Evolutionary conservation across 2,888 invertebrate genomes (phyloP).

Genomic region (Hydroisotoma schaefferi): DNA sequence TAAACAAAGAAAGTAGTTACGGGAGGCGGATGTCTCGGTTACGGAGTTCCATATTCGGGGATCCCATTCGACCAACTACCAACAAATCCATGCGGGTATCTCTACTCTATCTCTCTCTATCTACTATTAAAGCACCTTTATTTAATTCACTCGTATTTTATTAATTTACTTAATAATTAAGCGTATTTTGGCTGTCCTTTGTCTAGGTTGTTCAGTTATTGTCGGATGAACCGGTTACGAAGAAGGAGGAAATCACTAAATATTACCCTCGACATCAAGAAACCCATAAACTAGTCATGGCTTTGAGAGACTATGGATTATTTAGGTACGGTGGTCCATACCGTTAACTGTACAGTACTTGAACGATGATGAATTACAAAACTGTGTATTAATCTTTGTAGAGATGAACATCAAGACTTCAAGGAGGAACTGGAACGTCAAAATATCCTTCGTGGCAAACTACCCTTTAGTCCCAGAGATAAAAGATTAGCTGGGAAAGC

Average conservation of each 20-base stretch:
- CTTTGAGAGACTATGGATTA: conserved; percentile 34
- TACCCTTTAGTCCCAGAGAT: conserved; percentile 51
- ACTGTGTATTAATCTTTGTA: no score
- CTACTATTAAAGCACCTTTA: no score
- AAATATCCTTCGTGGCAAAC: conserved; percentile 72
- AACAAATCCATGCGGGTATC: neutral
- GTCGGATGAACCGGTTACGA: conserved; percentile 25
- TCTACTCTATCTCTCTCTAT: no score
- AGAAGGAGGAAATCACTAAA: conserved; percentile 23
- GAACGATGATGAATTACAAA: no score
- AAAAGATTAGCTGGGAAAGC: neutral
- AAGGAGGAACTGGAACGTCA: conserved; percentile 79
- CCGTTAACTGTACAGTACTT: no score
- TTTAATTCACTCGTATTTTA: neutral
- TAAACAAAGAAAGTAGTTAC: conserved; percentile 27
- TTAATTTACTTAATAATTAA: neutral
- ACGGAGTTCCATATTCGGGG: conserved; percentile 33
- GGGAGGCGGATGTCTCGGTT: conserved; percentile 30
- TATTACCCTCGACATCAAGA: conserved; percentile 38
- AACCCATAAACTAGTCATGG: conserved; percentile 32
- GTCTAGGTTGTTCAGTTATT: conserved; percentile 25
- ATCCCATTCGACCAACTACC: conserved; percentile 26
- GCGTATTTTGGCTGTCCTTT: no score
- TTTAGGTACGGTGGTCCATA: conserved; percentile 32
- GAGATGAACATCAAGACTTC: conserved; percentile 84